Percentiles rank a stretch among this genome's conserved stretches.
Evolutionary conservation across 2,797 vertebrate species (phyloP).

Genomic region (Siniperca scherzeri): DNA sequence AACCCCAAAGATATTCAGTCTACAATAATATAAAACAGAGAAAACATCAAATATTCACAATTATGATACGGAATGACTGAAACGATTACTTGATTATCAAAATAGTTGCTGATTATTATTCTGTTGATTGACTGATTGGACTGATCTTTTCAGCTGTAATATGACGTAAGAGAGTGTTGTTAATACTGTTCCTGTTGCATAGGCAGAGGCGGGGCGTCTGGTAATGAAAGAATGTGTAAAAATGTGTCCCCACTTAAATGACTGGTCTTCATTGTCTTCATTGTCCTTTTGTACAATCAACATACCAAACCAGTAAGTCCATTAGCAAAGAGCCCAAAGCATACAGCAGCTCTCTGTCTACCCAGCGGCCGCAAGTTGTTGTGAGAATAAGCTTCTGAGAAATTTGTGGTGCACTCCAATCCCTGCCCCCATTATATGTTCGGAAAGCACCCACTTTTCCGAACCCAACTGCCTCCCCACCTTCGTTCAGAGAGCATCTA

Average conservation of each 20-base stretch:
- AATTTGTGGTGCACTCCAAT: neutral
- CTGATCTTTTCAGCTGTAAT: neutral
- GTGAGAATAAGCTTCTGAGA: constrained; percentile 17
- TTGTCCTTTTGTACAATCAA: constrained; percentile 10
- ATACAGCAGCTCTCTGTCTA: neutral
- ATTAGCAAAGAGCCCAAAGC: constrained; percentile 12
- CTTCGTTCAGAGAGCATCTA: neutral
- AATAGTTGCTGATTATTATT: neutral
- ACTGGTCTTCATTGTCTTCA: constrained; percentile 15
- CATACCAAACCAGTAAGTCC: neutral
- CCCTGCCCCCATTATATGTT: neutral
- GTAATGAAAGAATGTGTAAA: constrained; percentile 12
- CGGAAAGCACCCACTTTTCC: constrained; percentile 22
- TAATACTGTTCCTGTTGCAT: neutral
- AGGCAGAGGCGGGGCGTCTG: neutral
- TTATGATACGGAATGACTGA: too few species aligned
- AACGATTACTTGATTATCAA: too few species aligned
- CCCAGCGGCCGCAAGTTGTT: constrained; percentile 3
- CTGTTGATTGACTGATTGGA: neutral
- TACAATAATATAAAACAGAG: too few species aligned
- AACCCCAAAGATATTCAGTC: too few species aligned
- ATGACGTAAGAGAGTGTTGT: neutral
- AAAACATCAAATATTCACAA: too few species aligned
- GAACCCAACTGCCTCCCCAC: neutral
- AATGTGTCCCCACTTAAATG: constrained; percentile 24